Conservation (phyloP, 2,113 vertebrate species). For the Meleagris gallopavo region DNA sequence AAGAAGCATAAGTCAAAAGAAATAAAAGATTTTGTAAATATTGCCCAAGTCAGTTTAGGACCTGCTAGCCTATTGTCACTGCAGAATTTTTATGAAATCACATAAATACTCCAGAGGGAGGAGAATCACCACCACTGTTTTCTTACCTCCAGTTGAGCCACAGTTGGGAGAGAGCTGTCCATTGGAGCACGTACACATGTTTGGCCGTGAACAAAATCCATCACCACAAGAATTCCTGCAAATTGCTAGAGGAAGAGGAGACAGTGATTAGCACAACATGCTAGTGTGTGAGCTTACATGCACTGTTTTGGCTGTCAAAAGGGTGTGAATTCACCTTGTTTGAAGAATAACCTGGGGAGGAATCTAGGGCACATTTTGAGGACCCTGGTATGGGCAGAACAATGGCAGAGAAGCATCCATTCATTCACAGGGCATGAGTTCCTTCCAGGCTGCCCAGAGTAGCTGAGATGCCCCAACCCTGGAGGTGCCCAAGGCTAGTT, state of each 20-base stretch:
- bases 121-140: background rate
- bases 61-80: background rate
- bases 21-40: accelerated
- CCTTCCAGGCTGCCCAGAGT: background rate
- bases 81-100: background rate
- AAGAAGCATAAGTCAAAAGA: background rate
- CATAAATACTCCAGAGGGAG: accelerated
- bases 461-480: too few species aligned
- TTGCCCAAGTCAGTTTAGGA: background rate
- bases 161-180: slow-evolving; percentile 91
- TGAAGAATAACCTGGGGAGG: background rate
- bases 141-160: slow-evolving; percentile 84
- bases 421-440: background rate
- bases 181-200: slow-evolving; percentile 93
- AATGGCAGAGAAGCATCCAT: background rate
- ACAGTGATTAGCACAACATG: accelerated
- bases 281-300: background rate
- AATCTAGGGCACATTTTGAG: background rate
- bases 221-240: slow-evolving; percentile 93
- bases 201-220: slow-evolving; percentile 93
- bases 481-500: too few species aligned
- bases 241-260: slow-evolving; percentile 80
- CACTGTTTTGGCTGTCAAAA: accelerated
- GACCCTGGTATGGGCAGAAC: background rate
- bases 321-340: background rate